Evolutionary conservation across 2,113 vertebrate genomes (phyloP), one percentile per base, ranked within the genome.

Genomic region (Nycticorax nycticorax): DNA sequence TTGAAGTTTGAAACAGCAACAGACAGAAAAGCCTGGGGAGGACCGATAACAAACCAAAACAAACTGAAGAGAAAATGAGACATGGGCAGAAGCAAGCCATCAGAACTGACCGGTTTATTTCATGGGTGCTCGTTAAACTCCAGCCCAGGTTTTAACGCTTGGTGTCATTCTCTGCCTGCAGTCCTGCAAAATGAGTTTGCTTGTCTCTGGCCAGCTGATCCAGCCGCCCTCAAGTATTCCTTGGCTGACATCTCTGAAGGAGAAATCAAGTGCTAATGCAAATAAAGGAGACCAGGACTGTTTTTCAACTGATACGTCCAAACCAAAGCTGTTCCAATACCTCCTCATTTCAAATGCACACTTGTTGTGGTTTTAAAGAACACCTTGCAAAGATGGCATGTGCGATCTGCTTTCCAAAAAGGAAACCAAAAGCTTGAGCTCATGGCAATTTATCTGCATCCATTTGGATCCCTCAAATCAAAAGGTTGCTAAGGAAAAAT

Each of bases 291-390:
- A 85, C 4, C 10, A 50, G 52, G 8, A 71, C 7, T 37, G 37
- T n/a, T 90, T 88, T 84, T 76, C 63, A 80, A 27, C 2, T 23
- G 53, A 79, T 8, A 56, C 9, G 1, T 78, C 37, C 47, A 85
- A 94, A 80, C 6, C 16, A 77, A 80, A 83, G 57, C 20, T 59
- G 75, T 63, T 85, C 1, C 3, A 62, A 47, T 5, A 90, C 14
- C 8, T 33, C 23, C 20, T 73, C 3, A 3, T 66, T 80, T 71
- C 75, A 52, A 55, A 60, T 0, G 1, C 21, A 53, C 0, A 2
- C 4, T 47, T 47, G 12, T 33, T 2, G 2, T 59, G 18, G 23
- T 78, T 86, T 81, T 68, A 72, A 71, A 91, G 66, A 90, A 39
- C 11, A 53, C 10, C 17, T 35, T 92, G 35, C 30, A 60, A 83